These are phyloP conservation scores for Bombyx mori DNA, from an alignment of 1,140 invertebrate genomes.

Conservation along the genomic window ASM3026992v2 NC_085129.1:7080501-7081000, in stretches of 20 bases:
- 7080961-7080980: conserved; percentile 14
- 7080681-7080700: conserved; percentile 64
- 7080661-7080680: conserved; percentile 49
- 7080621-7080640: conserved; percentile 31
- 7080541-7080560: conserved; percentile 7
- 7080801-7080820: conserved; percentile 67
- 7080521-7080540: no score
- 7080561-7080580: conserved; percentile 50
- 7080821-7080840: conserved; percentile 54
- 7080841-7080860: conserved; percentile 35
- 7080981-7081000: conserved; percentile 40
- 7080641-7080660: conserved; percentile 65
- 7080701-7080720: conserved; percentile 55
- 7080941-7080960: conserved; percentile 20
- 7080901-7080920: conserved; percentile 1
- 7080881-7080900: neutral
- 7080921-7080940: conserved; percentile 1
- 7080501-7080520: no score
- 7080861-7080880: neutral
- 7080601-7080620: conserved; percentile 41
- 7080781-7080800: conserved; percentile 69
- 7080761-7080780: conserved; percentile 56
- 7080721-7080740: conserved; percentile 42
- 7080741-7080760: conserved; percentile 59
- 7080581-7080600: conserved; percentile 46